These are phyloP conservation scores for Agrochola lota DNA, from an alignment of 2,888 invertebrate species.

Conservation along the genomic window DNA sequence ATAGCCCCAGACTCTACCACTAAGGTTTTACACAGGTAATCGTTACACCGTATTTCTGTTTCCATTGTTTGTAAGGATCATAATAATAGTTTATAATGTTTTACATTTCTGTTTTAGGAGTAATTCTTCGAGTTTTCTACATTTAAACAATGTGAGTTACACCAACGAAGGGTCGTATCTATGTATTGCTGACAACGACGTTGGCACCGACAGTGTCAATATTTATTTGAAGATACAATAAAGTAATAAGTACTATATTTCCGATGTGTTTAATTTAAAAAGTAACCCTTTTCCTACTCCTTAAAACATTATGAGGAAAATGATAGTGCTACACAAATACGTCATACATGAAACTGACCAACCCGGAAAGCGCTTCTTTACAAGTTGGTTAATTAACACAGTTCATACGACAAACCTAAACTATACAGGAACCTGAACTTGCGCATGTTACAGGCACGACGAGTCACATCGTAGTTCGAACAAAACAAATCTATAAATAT, in stretches of 20 bases:
- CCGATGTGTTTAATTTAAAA: not conserved
- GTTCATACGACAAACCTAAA: not conserved
- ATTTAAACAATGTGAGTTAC: conserved; percentile 71
- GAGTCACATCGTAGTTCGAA: not conserved
- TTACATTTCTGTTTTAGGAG: conserved; percentile 64
- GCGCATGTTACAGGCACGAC: not conserved
- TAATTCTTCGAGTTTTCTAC: conserved; percentile 62
- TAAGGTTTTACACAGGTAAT: conserved; percentile 69
- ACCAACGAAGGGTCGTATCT: conserved; percentile 77
- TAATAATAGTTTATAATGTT: not conserved
- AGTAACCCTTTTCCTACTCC: no score
- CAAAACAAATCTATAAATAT: not conserved
- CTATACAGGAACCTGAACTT: no score
- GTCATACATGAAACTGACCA: no score
- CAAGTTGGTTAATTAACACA: not conserved
- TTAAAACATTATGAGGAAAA: not conserved
- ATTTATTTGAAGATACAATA: conserved; percentile 70
- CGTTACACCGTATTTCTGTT: not conserved
- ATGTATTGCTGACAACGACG: conserved; percentile 78
- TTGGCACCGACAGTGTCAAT: conserved; percentile 75
- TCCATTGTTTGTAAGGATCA: not conserved
- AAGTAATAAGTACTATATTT: conserved; percentile 8
- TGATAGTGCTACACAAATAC: not conserved
- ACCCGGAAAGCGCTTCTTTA: not conserved
- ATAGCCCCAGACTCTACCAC: conserved; percentile 70